Conservation (phyloP, 2,797 vertebrate genomes). For the Sebastes matsubarae region DNA sequence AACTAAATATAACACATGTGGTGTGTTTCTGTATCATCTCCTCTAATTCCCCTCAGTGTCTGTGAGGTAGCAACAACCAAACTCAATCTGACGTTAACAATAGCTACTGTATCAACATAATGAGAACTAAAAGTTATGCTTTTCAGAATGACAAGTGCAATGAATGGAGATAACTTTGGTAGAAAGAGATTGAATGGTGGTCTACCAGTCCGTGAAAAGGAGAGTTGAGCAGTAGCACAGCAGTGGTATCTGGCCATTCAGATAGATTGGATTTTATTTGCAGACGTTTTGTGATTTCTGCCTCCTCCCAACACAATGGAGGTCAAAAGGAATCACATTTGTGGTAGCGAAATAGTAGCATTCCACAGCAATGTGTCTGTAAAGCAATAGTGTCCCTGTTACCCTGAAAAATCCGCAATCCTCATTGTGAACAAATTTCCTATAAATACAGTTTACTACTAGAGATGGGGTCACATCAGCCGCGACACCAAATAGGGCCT, state of each 20-base stretch:
- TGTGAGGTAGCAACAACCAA: neutral
- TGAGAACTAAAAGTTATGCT: neutral
- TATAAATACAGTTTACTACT: neutral
- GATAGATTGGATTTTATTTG: neutral
- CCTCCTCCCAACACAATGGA: neutral
- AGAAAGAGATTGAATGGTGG: neutral
- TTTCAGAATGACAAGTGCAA: neutral
- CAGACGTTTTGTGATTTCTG: neutral
- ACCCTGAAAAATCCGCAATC: neutral
- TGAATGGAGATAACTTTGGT: neutral
- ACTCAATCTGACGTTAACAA: neutral
- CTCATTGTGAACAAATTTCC: neutral
- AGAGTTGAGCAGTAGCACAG: neutral
- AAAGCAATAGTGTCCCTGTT: neutral
- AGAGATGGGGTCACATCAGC: neutral
- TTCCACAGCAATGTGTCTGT: neutral
- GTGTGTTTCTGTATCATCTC: conserved; percentile 8
- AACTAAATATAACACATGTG: conserved; percentile 37
- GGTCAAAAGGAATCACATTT: neutral
- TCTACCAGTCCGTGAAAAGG: neutral
- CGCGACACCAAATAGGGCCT: neutral
- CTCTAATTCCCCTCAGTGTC: conserved; percentile 17
- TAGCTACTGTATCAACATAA: neutral
- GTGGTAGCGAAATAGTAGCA: neutral
- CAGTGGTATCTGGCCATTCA: neutral